These are phyloP conservation scores for Oophaga pumilio DNA, from an alignment of 2,113 vertebrate genomes.

Conservation along the genomic window DNA sequence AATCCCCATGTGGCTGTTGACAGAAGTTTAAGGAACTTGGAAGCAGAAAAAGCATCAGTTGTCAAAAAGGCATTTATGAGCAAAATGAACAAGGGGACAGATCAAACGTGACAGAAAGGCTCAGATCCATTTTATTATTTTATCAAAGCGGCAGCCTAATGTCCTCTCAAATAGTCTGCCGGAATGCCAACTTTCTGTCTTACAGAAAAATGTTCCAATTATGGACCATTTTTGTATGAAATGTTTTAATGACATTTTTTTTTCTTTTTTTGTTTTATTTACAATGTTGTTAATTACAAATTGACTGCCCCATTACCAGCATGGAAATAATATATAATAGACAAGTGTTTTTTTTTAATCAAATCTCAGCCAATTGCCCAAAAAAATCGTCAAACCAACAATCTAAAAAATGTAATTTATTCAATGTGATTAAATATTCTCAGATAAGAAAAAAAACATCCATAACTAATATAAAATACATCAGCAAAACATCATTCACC, in stretches of 20 bases:
- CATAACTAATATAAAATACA: too few species aligned
- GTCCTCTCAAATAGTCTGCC: neutral
- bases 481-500: too few species aligned
- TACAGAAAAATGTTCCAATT: constrained; percentile 4
- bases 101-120: constrained; percentile 60
- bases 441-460: too few species aligned
- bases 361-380: too few species aligned
- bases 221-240: neutral
- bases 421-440: too few species aligned
- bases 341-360: neutral
- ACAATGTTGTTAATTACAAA: neutral
- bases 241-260: neutral
- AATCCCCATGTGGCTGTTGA: constrained; percentile 59
- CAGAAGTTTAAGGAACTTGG: constrained; percentile 62
- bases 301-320: neutral
- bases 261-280: neutral
- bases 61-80: constrained; percentile 59
- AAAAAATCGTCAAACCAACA: too few species aligned
- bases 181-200: constrained; percentile 15
- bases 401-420: too few species aligned
- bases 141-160: constrained; percentile 59
- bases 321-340: neutral
- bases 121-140: constrained; percentile 57
- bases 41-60: constrained; percentile 63
- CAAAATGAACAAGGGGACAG: constrained; percentile 57